Percentiles rank a stretch among this genome's conserved stretches.
phyloP scores from a whole-genome alignment of 2,888 invertebrate species.

The Lottia scabra region DNA sequence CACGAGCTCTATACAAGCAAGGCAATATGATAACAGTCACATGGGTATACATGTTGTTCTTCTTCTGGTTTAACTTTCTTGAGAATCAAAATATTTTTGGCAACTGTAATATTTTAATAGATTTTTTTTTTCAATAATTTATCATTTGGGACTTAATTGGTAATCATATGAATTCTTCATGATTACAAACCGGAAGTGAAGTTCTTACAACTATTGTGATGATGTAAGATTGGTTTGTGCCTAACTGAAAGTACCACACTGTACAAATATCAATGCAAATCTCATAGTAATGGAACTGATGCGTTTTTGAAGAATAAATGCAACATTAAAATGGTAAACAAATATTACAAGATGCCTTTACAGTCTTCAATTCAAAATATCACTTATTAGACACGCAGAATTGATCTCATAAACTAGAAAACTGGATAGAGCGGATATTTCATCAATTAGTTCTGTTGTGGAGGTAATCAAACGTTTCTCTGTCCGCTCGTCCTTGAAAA shows the following conservation, averaged over 20 bases:
- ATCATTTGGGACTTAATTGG: too few relatives aligned
- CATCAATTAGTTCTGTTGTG: slow-evolving; percentile 30
- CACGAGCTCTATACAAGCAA: slow-evolving; percentile 2
- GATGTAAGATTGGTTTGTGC: background rate
- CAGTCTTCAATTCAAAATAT: background rate
- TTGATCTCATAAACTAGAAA: background rate
- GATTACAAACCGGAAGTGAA: background rate
- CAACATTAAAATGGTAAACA: background rate
- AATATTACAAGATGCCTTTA: background rate
- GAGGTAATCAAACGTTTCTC: slow-evolving; percentile 25
- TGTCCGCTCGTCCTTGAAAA: slow-evolving; percentile 19
- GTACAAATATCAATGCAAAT: too few relatives aligned
- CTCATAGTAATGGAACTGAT: too few relatives aligned
- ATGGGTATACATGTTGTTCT: too few relatives aligned
- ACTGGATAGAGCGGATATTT: slow-evolving; percentile 17
- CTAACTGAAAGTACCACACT: too few relatives aligned
- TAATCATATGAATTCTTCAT: background rate
- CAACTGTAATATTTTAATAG: too few relatives aligned
- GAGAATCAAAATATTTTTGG: too few relatives aligned
- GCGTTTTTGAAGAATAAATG: background rate
- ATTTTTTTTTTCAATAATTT: too few relatives aligned
- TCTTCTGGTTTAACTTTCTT: too few relatives aligned
- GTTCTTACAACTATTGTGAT: background rate
- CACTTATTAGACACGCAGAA: background rate
- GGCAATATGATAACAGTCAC: too few relatives aligned